Base-by-base conservation (phyloP, 35 echinoderm and acorn worm species). In the Stichopus chloronotus region DNA sequence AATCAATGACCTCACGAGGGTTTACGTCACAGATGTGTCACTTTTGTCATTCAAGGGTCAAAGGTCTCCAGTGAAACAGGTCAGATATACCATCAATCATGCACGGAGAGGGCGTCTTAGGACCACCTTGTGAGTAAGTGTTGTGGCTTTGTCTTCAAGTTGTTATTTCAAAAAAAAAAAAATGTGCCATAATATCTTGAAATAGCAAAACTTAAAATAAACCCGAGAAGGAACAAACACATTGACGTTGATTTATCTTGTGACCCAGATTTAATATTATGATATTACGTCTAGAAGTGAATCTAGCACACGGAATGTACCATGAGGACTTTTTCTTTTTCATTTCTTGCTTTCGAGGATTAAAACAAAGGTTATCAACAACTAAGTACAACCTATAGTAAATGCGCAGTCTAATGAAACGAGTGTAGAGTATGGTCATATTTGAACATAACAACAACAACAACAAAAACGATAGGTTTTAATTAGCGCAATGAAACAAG, bases 31-130 rank as follows among this genome's bases (percentile, higher is more conserved):
- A 59, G 54, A 58, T 85, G 82, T 85, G 82, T 85, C 57, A 56
- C 82, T 85, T 58, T 85, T 85, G 82, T 85, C 82, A 85, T 17
- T 56, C 82, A 58, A 21, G 55, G 82, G 55, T 85, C 82, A 85
- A 85, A 85, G 53, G 82, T 85, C 55, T 58, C n/a, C 21, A 55
- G 58, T 85, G 82, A 85, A 85, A 85, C 82, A 85, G 82, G 82
- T 85, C 82, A 85, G 82, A 85, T n/a, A 85, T 20, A 5, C 55
- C 55, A 85, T 85, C 57, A 56, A 85, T 85, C 82, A 58, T 58
- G 22, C 58, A 17, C 52, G 16, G 54, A 85, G 82, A 85, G 10
- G 55, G 52, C 82, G 69, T n/a, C 17, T 6, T 74, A 74, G 30
- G 69, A 74, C 69, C 69, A 74, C 69, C 69, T 74, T 74, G 69